Evolutionary conservation across 1,140 invertebrate species (phyloP), one percentile per base, ranked within the genome.

Genomic region (Diachasmimorpha longicaudata): DNA sequence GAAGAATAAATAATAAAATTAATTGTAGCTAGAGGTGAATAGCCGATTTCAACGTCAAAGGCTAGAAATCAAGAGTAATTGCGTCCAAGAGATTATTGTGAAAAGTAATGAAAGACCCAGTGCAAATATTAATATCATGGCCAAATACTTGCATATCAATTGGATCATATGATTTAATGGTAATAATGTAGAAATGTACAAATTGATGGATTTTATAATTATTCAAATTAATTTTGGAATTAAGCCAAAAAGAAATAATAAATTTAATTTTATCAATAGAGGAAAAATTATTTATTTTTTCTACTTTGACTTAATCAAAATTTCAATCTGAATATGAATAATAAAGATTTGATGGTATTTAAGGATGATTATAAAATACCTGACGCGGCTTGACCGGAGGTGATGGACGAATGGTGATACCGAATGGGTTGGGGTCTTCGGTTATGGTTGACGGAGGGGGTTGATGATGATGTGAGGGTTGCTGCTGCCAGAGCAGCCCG

Each of bases 371-470:
- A 66, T 70, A n/a, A 55, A 78, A 44, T 80, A 89, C 93, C 92
- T 93, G 93, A 88, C 92, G 93, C 89, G 92, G 93, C 89, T 92
- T 93, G 92, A 91, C 92, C 87, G 89, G 92, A 79, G 89, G 91
- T 90, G 91, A 92, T 90, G 91, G 92, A 90, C 90, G 92, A 91
- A 68, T 68, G 25, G 66, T 37, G 16, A 31, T 13, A 37, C 9
- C 36, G 66, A 68, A 90, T 91, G 92, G 91, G 91, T 89, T 90
- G 91, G 89, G 89, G 91, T 89, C 91, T 88, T 84, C 90, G 90
- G 82, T 90, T 89, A 85, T 87, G 89, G 82, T 90, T 90, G 83
- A 84, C 87, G 78, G 85, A 78, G 76, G 84, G 80, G 84, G 82
- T 80, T 84, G 89, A 85, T 85, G 87, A 88, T 87, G 86, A 88